These are phyloP conservation scores for Stigmatopora nigra DNA, from an alignment of 2,113 vertebrate genomes.

Conservation along the genomic window DNA sequence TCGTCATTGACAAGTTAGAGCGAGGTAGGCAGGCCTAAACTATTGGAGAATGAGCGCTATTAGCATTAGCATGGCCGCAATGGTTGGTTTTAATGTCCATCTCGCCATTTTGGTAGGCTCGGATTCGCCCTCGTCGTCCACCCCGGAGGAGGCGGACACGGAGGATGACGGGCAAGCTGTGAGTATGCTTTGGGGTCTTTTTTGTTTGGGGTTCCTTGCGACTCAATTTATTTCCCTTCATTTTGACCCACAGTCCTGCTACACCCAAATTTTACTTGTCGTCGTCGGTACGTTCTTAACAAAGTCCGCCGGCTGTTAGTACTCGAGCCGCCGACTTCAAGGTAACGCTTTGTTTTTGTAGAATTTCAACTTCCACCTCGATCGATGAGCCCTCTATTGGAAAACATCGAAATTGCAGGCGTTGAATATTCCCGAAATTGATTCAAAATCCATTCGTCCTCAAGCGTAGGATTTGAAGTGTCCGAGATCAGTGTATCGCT, in stretches of 20 bases:
- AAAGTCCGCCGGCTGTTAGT: not conserved
- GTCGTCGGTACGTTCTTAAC: not conserved
- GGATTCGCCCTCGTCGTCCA: conserved; percentile 74
- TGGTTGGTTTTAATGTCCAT: conserved; percentile 24
- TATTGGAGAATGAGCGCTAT: no score
- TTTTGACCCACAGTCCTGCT: not conserved
- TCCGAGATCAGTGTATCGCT: no score
- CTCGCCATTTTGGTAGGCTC: conserved; percentile 63
- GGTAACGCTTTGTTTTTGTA: not conserved
- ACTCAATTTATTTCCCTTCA: not conserved
- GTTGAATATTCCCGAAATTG: no score
- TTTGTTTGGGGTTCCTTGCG: not conserved
- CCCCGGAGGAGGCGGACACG: conserved; percentile 72
- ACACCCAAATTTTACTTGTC: not conserved
- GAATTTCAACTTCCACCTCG: no score
- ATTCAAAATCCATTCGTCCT: no score
- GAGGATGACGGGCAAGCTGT: conserved; percentile 75
- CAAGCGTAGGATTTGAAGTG: no score
- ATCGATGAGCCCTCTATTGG: no score
- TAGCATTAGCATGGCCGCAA: no score
- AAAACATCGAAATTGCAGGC: no score
- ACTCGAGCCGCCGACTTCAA: not conserved
- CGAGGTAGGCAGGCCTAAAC: conserved; percentile 66
- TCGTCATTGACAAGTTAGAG: conserved; percentile 77
- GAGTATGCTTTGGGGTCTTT: conserved; percentile 45